phyloP scores from a whole-genome alignment of 1,140 invertebrate genomes.

The Sesamia nonagrioides region DNA sequence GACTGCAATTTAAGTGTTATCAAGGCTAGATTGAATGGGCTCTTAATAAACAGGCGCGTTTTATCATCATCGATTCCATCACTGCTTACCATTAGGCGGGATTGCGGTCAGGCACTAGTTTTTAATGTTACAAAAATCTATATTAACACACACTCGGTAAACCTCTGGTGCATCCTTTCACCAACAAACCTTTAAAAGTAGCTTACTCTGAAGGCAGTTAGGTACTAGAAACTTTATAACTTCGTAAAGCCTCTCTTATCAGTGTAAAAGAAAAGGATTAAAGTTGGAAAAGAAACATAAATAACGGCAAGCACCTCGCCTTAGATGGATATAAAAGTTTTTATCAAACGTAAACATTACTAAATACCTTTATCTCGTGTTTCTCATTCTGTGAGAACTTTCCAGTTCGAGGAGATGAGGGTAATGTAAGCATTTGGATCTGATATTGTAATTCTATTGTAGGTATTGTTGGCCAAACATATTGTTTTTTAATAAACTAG shows the following conservation, averaged over 20 bases:
- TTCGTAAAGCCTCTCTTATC: slow-evolving; percentile 60
- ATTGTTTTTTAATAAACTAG: no score
- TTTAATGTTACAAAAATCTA: no score
- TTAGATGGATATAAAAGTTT: slow-evolving; percentile 61
- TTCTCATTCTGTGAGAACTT: slow-evolving; percentile 8
- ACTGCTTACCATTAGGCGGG: no score
- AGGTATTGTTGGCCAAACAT: no score
- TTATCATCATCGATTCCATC: no score
- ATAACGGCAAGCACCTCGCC: slow-evolving; percentile 55
- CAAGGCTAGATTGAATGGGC: no score
- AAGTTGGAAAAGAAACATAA: slow-evolving; percentile 64
- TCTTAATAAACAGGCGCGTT: no score
- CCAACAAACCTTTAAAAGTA: slow-evolving; percentile 18
- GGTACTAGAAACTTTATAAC: slow-evolving; percentile 50
- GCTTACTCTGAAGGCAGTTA: slow-evolving; percentile 38
- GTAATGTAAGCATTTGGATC: neutral
- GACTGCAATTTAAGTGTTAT: no score
- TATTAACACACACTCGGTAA: no score
- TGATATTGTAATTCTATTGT: neutral
- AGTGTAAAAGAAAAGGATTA: slow-evolving; percentile 63
- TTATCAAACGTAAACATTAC: slow-evolving; percentile 63
- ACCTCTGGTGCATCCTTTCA: no score
- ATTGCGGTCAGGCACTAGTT: no score
- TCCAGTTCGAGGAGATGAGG: neutral
- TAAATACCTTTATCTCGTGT: slow-evolving; percentile 58